Evolutionary conservation across 2,888 invertebrate genomes (phyloP).

Genomic region (Hirudinaria manillensis): DNA sequence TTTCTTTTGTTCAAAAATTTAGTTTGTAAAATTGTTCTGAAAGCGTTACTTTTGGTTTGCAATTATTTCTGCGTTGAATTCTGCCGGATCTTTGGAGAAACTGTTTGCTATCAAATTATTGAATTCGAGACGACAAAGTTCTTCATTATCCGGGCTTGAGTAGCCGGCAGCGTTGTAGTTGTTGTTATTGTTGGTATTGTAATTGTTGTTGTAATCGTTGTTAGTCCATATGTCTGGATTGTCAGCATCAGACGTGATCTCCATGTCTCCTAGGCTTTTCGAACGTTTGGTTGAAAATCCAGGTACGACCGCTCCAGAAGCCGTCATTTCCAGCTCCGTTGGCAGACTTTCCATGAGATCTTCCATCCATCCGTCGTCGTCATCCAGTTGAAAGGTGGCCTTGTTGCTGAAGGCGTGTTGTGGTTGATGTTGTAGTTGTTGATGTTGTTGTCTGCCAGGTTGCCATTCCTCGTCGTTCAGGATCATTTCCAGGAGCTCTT

Average conservation of each 20-base stretch:
- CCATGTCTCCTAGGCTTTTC: background rate
- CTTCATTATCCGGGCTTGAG: no score
- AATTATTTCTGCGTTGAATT: no score
- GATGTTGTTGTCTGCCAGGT: background rate
- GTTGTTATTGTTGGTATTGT: background rate
- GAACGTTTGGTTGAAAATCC: background rate
- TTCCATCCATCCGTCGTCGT: background rate
- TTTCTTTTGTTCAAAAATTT: no score
- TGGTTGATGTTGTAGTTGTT: background rate
- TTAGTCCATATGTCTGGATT: background rate
- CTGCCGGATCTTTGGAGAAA: no score
- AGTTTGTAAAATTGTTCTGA: no score
- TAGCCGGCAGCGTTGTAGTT: background rate
- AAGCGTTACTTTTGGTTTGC: no score
- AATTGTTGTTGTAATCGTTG: background rate
- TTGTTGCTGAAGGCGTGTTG: background rate
- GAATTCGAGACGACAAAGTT: no score
- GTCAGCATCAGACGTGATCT: background rate
- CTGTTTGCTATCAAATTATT: no score
- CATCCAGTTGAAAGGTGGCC: background rate
- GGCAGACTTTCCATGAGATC: no score
- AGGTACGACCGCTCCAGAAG: no score
- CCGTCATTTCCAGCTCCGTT: no score
- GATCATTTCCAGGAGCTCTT: background rate
- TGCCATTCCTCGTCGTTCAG: background rate